These are phyloP conservation scores for Smutsia gigantea DNA, from an alignment of 2,797 vertebrate genomes.

Conservation along the genomic window DNA sequence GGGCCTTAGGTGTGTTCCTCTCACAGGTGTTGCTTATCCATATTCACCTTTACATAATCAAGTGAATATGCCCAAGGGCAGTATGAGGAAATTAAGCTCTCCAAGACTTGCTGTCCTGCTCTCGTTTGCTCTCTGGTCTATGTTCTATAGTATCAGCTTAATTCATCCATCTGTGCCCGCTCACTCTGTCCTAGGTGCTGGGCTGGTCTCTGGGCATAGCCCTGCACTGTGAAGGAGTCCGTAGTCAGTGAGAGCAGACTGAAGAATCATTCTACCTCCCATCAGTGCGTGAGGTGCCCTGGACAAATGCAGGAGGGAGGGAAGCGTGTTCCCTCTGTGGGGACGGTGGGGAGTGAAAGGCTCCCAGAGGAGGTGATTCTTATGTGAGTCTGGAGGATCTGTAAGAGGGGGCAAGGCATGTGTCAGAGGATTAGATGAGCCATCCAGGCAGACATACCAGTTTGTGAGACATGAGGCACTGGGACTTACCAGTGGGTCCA, in stretches of 20 bases:
- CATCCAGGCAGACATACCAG: neutral
- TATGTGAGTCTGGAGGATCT: neutral
- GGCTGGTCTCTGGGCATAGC: neutral
- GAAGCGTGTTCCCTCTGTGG: neutral
- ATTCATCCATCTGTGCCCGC: too few species aligned
- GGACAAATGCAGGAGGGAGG: neutral
- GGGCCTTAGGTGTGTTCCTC: neutral
- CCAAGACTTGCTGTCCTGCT: neutral
- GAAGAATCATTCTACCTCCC: neutral
- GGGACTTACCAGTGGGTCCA: neutral
- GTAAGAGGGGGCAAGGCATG: neutral
- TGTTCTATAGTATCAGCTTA: neutral
- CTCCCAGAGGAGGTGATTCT: neutral
- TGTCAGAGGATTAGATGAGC: neutral
- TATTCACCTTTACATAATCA: neutral
- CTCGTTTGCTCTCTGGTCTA: neutral
- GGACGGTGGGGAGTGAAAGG: neutral
- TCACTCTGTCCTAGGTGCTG: neutral
- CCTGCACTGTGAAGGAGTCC: neutral
- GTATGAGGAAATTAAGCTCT: neutral
- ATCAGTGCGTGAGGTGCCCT: fast-evolving
- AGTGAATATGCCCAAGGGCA: neutral
- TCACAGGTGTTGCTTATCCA: too few species aligned
- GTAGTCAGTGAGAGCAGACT: neutral
- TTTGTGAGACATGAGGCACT: neutral